A percentile compares a stretch with the other conserved stretches of the same genome.
Evolutionary conservation across 1,140 invertebrate species (phyloP).

Genomic region (Bombus waltoni): DNA sequence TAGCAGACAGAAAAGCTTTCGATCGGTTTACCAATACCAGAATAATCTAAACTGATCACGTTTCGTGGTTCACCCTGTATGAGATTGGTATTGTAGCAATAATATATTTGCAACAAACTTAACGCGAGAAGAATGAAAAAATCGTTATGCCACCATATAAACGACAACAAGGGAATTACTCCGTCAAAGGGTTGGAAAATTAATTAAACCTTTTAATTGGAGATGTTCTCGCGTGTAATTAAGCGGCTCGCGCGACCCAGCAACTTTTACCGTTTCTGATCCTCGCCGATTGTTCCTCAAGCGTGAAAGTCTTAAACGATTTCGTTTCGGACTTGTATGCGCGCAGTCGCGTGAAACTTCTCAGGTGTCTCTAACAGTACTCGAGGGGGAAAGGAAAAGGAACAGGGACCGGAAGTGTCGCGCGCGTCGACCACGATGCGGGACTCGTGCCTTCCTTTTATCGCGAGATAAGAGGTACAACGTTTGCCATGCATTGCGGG

Average conservation of each 20-base stretch:
- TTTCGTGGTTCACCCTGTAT: too few relatives aligned
- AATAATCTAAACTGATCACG: too few relatives aligned
- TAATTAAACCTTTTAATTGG: constrained; percentile 30
- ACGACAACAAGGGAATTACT: background rate
- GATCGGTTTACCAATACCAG: too few relatives aligned
- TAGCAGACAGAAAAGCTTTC: too few relatives aligned
- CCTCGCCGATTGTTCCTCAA: constrained; percentile 30
- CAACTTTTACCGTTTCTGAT: constrained; percentile 44
- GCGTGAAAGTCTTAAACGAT: constrained; percentile 49
- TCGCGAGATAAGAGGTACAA: constrained; percentile 61
- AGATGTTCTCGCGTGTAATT: constrained; percentile 26
- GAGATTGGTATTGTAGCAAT: too few relatives aligned
- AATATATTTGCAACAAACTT: background rate
- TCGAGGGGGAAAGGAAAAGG: constrained; percentile 20
- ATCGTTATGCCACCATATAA: background rate
- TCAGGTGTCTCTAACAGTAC: constrained; percentile 27
- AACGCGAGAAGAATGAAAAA: background rate
- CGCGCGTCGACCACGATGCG: constrained; percentile 58
- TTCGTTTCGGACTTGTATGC: constrained; percentile 1
- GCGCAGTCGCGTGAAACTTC: constrained; percentile 15
- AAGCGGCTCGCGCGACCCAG: background rate
- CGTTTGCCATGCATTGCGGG: constrained; percentile 51
- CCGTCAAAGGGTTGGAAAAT: background rate
- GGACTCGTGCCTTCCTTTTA: constrained; percentile 61
- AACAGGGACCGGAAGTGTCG: constrained; percentile 62